Conservation (phyloP, 2,888 invertebrate genomes). For the Mellilla xanthometata region DNA sequence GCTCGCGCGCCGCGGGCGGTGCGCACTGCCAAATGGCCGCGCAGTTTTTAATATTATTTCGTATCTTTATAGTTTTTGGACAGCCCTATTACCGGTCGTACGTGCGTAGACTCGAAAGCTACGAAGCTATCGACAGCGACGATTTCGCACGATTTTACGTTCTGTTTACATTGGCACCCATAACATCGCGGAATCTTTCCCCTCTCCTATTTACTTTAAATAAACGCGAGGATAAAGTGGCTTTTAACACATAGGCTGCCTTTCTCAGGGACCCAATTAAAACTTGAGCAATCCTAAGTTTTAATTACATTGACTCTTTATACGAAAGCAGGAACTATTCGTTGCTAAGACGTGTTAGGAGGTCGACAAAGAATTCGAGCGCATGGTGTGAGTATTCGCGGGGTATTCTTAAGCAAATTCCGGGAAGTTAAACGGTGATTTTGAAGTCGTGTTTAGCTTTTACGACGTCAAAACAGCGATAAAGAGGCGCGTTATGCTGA, state of each 20-base stretch:
- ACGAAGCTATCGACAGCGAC: constrained; percentile 6
- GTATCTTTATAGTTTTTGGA: constrained; percentile 33
- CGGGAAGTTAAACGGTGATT: constrained; percentile 17
- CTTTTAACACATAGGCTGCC: constrained; percentile 28
- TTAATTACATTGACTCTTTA: constrained; percentile 51
- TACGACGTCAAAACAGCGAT: constrained; percentile 22
- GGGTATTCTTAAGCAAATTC: constrained; percentile 19
- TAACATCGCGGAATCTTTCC: constrained; percentile 2
- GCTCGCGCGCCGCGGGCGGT: constrained; percentile 6
- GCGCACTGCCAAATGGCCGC: constrained; percentile 18
- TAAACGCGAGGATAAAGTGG: constrained; percentile 19
- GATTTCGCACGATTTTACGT: constrained; percentile 14
- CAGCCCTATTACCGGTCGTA: constrained; percentile 20
- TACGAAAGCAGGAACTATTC: constrained; percentile 46
- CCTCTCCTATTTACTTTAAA: constrained; percentile 14
- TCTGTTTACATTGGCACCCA: constrained; percentile 17
- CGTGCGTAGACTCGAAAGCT: constrained; percentile 23
- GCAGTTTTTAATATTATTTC: constrained; percentile 30
- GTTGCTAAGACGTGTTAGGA: constrained; percentile 18
- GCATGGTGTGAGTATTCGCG: constrained; percentile 9
- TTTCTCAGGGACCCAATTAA: constrained; percentile 42
- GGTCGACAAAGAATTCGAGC: constrained; percentile 14
- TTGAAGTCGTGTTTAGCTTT: constrained; percentile 20
- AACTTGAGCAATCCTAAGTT: constrained; percentile 52
- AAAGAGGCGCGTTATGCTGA: constrained; percentile 19